Base-by-base conservation (phyloP, 2,888 invertebrate species). In the Punctoribates punctum region DNA sequence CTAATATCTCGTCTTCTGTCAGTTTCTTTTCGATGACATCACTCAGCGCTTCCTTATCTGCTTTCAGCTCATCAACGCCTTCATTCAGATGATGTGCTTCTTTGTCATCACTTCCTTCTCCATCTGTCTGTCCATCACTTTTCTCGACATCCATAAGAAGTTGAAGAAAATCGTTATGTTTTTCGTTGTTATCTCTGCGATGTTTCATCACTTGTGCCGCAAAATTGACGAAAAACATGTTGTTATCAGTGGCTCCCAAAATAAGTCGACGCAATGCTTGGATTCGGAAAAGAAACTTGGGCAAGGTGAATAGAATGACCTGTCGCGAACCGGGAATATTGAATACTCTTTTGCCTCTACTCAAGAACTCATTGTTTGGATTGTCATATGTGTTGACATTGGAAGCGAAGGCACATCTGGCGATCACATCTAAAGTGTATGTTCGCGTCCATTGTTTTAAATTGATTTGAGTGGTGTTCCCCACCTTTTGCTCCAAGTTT, bases 391-490 rank as follows among this genome's bases (percentile, higher is more conserved):
- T 54, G 48, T 73, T 42, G 79, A 87, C 87, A 78, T 88, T 86
- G 27, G 88, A 83, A 25, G 88, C 88, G 81, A 88, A 88, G 11
- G 88, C 88, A 76, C 88, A 86, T 74, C 85, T 87, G 0, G 88
- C 88, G 38, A 88, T 88, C 3, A 88, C 87, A 81, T 88, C 88
- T 82, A 88, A 88, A 1, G 87, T 86, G 80, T 87, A 88, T 79
- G 86, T 86, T 6, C 87, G 87, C 79, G 87, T 85, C 20, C 29
- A 13, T 42, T 51, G 0, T 5, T 57, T 73, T 20, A 73, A 17
- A 20, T 73, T 27, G 1, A 73, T 4, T n/a, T 73, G 25, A 6
- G 3, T 38, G 23, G 20, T 1, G 0, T 73, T 42, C 0, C 13
- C 29, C 6, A 51, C 29, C 25, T 23, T 38, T 42, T 73, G 15